Evolutionary conservation across 2,888 invertebrate species (phyloP).

Genomic region (Latrodectus elegans): DNA sequence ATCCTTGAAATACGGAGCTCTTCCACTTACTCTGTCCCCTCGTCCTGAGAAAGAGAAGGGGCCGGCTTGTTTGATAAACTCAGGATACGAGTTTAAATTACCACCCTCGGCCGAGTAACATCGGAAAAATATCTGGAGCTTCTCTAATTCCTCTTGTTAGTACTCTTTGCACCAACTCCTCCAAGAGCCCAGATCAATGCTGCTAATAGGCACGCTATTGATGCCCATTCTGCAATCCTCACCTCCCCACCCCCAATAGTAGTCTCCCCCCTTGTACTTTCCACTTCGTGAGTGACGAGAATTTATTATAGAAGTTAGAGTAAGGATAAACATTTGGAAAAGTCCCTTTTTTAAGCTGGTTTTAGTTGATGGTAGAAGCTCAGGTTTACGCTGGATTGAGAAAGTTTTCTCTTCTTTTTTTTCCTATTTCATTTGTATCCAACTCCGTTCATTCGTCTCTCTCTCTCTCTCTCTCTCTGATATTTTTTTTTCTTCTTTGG

Average conservation of each 20-base stretch:
- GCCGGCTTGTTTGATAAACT: conserved; percentile 61
- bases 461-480: not conserved
- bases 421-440: not conserved
- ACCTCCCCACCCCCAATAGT: conserved; percentile 20
- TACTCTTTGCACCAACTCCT: conserved; percentile 37
- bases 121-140: conserved; percentile 53
- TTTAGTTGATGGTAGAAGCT: conserved; percentile 53
- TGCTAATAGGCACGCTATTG: conserved; percentile 65
- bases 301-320: conserved; percentile 66
- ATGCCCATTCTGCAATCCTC: conserved; percentile 41
- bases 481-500: not conserved
- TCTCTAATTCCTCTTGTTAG: conserved; percentile 66
- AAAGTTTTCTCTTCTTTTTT: not conserved
- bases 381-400: conserved; percentile 48
- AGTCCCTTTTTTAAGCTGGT: conserved; percentile 52
- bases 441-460: not conserved
- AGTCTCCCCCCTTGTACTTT: conserved; percentile 18
- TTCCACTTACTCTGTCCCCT: conserved; percentile 7
- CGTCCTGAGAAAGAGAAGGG: not conserved
- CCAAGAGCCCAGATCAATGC: conserved; percentile 49
- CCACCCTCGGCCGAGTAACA: conserved; percentile 50
- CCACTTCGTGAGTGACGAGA: conserved; percentile 48
- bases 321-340: conserved; percentile 54
- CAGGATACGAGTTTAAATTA: conserved; percentile 55
- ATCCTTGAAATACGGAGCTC: conserved; percentile 16